A percentile compares a stretch with the other conserved stretches of the same genome.
These are phyloP conservation scores for Peromyscus maniculatus DNA, from an alignment of 2,113 vertebrate species.

Conservation along the genomic window DNA sequence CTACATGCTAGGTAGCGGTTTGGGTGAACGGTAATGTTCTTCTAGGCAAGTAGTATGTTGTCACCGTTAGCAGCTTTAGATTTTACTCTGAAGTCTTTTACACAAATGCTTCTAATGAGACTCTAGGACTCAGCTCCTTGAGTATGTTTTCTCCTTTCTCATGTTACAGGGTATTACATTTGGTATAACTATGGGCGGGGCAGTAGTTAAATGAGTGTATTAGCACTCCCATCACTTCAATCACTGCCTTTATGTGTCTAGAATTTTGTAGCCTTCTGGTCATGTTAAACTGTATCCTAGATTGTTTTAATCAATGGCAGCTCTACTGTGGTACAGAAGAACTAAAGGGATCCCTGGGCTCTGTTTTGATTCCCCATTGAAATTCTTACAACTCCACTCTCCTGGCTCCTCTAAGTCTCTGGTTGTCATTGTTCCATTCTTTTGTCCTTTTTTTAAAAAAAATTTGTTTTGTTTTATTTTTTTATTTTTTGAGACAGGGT, in stretches of 20 bases:
- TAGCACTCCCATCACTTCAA: neutral
- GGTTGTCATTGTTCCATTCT: neutral
- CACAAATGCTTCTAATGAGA: constrained; percentile 19
- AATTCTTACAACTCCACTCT: neutral
- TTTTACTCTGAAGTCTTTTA: constrained; percentile 29
- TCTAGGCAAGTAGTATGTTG: neutral
- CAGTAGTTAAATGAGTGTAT: neutral
- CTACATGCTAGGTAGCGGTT: neutral
- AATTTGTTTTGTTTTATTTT: neutral
- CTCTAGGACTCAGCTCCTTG: neutral
- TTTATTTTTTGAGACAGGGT: neutral
- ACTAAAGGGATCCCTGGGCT: neutral
- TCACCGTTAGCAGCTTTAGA: constrained; percentile 15
- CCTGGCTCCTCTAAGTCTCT: neutral
- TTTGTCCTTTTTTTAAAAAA: neutral
- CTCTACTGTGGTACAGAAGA: neutral
- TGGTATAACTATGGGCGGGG: neutral
- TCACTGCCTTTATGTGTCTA: neutral
- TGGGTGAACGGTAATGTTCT: neutral
- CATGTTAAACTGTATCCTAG: neutral
- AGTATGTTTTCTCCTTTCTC: neutral
- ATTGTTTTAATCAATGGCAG: neutral
- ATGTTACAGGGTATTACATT: neutral
- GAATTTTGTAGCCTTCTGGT: neutral
- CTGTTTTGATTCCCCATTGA: neutral